Base-by-base conservation (phyloP, 2,797 vertebrate genomes). In the Nannoperca australis region DNA sequence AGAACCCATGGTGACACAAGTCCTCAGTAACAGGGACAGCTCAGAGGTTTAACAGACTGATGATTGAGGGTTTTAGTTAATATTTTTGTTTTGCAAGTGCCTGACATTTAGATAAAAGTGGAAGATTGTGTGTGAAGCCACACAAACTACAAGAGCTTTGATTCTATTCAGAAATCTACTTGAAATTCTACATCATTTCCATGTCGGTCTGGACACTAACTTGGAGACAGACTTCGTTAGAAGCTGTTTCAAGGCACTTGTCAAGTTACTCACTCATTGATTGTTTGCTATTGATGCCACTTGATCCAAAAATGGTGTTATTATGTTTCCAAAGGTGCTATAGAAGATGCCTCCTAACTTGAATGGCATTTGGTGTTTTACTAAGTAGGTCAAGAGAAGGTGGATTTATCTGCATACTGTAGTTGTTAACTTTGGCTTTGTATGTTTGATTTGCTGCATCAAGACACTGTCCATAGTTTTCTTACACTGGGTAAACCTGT, bases 1-100 rank as follows among this genome's bases (percentile, higher is more conserved):
- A 0, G 94, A 97, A 83, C 96, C 96, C n/a, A 96, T 96, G 96
- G 90, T 96, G 95, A 85, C 91, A 0, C 93, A 65, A 38, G 91
- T 76, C 81, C 90, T 84, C 32, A 53, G 78, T 15, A 84, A 50
- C 79, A 85, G 85, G 0, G 96, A 99, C 94, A 97, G 96, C 92
- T 98, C 98, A 0, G 98, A 99, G 90, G 98, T 99, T 84, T 99
- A 95, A 97, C 65, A 32, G 44, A 66, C 76, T 13, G 36, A 54
- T 5, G 42, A 59, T 64, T 18, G 50, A 64, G 71, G 58, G 60
- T 81, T 83, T 86, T 72, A 53, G 62, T 84, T 68, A 1, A 76
- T 73, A 11, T 78, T 62, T 87, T 82, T 80, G 51, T 80, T 92
- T 93, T 90, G 90, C 86, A 87, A 94, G 94, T 94, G 95, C 95